phyloP scores from a whole-genome alignment of 2,888 invertebrate genomes.

The Hoplodrina blanda region DNA sequence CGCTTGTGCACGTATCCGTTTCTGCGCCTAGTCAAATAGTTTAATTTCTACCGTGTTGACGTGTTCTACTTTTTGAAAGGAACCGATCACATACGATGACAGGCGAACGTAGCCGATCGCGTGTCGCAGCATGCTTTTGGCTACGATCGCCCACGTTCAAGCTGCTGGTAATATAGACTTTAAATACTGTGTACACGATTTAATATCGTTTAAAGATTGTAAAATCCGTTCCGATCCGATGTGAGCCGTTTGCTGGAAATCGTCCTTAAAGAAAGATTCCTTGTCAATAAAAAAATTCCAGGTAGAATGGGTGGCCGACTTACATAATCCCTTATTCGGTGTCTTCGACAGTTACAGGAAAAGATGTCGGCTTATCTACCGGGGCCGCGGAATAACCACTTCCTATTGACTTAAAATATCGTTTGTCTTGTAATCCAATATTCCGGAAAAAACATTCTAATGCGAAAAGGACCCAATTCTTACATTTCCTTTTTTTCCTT shows the following conservation, averaged over 20 bases:
- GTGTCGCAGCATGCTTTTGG: too few relatives aligned
- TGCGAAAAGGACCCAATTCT: constrained; percentile 53
- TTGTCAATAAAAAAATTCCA: constrained; percentile 33
- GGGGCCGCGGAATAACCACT: constrained; percentile 43
- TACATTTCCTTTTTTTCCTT: constrained; percentile 48
- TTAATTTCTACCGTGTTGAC: too few relatives aligned
- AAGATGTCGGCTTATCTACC: constrained; percentile 46
- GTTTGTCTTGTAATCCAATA: constrained; percentile 61
- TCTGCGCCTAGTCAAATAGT: too few relatives aligned
- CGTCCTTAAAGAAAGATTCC: neutral
- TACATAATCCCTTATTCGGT: constrained; percentile 36
- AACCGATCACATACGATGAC: too few relatives aligned
- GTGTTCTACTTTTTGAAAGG: too few relatives aligned
- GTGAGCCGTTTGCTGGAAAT: neutral
- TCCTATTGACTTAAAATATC: constrained; percentile 61
- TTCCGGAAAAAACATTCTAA: constrained; percentile 58
- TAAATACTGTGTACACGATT: too few relatives aligned
- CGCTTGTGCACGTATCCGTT: too few relatives aligned
- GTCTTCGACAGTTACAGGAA: constrained; percentile 47
- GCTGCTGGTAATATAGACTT: too few relatives aligned
- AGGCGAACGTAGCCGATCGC: too few relatives aligned
- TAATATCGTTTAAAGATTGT: too few relatives aligned
- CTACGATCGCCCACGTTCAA: too few relatives aligned
- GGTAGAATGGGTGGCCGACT: constrained; percentile 16
- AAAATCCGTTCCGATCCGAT: too few relatives aligned